Evolutionary conservation across 2,113 vertebrate species (phyloP), one percentile per base, ranked within the genome.

Genomic region (Ornithorhynchus anatinus): DNA sequence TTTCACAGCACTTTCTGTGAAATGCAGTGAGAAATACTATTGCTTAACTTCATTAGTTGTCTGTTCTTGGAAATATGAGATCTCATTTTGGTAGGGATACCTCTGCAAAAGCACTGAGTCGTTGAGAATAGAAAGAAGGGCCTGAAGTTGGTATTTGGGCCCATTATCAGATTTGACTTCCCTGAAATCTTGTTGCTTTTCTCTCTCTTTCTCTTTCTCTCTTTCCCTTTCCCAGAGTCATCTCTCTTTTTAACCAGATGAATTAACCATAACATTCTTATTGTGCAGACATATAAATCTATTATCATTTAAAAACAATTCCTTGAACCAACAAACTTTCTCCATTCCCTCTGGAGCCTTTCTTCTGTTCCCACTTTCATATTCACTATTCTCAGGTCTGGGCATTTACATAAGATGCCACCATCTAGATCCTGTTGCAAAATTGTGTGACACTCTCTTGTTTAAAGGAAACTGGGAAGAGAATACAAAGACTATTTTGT

Each of bases 171-270:
- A n/a, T n/a, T n/a, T n/a, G n/a, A n/a, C n/a, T n/a, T n/a, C n/a
- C n/a, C n/a, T n/a, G n/a, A n/a, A n/a, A n/a, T n/a, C n/a, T n/a
- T n/a, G n/a, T n/a, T n/a, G n/a, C n/a, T n/a, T n/a, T n/a, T n/a
- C n/a, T n/a, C n/a, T n/a, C 32, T 72, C 32, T 78, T 72, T n/a
- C 47, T 59, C 59, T 61, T 57, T 23, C 59, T 39, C 35, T 38
- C 75, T 82, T 72, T 53, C 13, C n/a, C 59, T 78, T 75, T 53
- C 47, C 65, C 63, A 80, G 52, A 59, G 53, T n/a, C n/a, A 25
- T 29, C 22, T 25, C 7, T 62, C 37, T 52, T 72, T 66, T n/a
- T n/a, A n/a, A n/a, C 27, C 56, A 47, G 63, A 43, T 59, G 42
- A 45, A 29, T 19, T 52, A 27, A 45, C 69, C 50, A 59, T 42